Evolutionary conservation across 2,113 vertebrate species (phyloP).

Genomic region (Baryphthengus martii): DNA sequence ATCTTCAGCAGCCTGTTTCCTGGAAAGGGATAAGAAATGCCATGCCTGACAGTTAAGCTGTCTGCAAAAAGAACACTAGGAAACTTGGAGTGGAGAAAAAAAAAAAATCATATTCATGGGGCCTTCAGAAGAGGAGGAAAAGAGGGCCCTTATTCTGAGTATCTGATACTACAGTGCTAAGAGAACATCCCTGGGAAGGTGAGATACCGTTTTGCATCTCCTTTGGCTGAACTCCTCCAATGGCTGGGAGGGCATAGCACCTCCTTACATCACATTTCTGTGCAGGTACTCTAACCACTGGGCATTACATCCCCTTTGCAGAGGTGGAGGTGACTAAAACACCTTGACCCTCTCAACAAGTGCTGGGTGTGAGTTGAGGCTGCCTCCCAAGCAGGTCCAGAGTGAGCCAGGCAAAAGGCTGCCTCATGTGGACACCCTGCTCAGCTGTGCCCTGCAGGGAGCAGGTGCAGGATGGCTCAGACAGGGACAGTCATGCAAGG

Average conservation of each 20-base stretch:
- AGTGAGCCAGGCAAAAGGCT: accelerated
- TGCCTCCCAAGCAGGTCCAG: neutral
- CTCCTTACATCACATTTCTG: neutral
- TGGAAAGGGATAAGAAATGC: neutral
- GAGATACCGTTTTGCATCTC: neutral
- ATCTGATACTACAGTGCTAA: neutral
- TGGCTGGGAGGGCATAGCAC: neutral
- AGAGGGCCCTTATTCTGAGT: neutral
- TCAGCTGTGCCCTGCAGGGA: accelerated
- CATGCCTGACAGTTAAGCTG: neutral
- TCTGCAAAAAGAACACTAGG: neutral
- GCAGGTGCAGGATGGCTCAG: neutral
- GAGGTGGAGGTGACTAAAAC: neutral
- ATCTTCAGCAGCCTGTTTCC: neutral
- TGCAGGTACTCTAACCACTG: neutral
- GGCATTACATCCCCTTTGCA: neutral
- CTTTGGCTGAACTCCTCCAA: neutral
- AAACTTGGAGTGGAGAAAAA: neutral
- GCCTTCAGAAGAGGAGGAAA: neutral
- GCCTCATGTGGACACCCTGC: neutral
- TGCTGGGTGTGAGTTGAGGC: neutral
- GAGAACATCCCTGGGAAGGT: neutral
- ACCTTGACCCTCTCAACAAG: neutral
- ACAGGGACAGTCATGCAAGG: too few relatives aligned
- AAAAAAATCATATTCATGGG: neutral